Evolutionary conservation across 2,797 vertebrate species (phyloP).

Genomic region (Leuciscus waleckii): DNA sequence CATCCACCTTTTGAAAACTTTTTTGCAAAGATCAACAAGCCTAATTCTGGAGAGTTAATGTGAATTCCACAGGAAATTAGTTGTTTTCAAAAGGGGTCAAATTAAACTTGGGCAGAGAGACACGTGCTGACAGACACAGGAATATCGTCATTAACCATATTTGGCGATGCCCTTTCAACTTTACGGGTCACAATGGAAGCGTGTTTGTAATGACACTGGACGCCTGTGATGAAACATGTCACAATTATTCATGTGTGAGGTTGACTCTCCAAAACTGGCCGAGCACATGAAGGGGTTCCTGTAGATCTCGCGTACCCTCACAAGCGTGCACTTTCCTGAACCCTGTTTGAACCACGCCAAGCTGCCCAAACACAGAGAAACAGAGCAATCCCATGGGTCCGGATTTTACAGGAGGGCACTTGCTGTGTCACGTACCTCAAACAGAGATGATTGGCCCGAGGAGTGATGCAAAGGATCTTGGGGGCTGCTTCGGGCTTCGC

Average conservation of each 20-base stretch:
- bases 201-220: conserved; percentile 25
- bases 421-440: conserved; percentile 60
- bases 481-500: conserved; percentile 49
- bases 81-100: conserved; percentile 46
- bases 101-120: conserved; percentile 29
- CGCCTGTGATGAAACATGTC: background rate
- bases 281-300: conserved; percentile 33
- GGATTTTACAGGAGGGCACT: conserved; percentile 45
- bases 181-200: conserved; percentile 29
- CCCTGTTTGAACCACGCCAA: conserved; percentile 53
- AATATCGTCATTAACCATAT: conserved; percentile 47
- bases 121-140: conserved; percentile 40
- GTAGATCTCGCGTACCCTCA: conserved; percentile 8
- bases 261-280: conserved; percentile 2
- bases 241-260: conserved; percentile 29
- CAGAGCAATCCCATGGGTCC: conserved; percentile 47
- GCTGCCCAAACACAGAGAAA: conserved; percentile 53
- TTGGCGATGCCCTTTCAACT: conserved; percentile 38
- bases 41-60: conserved; percentile 39
- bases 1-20: background rate
- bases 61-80: conserved; percentile 50
- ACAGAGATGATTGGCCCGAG: conserved; percentile 48
- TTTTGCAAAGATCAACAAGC: conserved; percentile 7
- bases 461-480: conserved; percentile 50
- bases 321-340: conserved; percentile 52